Conservation (phyloP, 2,797 vertebrate species). For the Characodon lateralis region DNA sequence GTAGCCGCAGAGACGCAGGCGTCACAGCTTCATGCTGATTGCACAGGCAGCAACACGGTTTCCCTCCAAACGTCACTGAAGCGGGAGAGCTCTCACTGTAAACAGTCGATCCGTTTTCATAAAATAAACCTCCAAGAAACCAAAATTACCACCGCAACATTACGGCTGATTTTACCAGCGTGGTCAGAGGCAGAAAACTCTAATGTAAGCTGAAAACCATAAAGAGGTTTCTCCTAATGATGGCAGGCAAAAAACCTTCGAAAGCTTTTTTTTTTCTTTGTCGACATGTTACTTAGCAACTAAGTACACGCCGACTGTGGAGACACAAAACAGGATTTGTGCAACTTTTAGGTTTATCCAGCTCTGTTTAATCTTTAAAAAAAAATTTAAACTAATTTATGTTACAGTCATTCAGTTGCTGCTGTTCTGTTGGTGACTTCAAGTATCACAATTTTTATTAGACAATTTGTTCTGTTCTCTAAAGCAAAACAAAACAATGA, state of each 20-base stretch:
- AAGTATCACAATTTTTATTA: too few species aligned
- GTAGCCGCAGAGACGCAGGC: constrained; percentile 25
- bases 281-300: constrained; percentile 49
- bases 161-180: constrained; percentile 49
- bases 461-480: too few species aligned
- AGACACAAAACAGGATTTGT: constrained; percentile 26
- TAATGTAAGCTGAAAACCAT: constrained; percentile 62
- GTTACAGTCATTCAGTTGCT: background rate
- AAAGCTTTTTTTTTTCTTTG: constrained; percentile 24
- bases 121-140: constrained; percentile 43
- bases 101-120: constrained; percentile 26
- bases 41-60: constrained; percentile 32
- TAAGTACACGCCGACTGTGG: constrained; percentile 7
- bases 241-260: constrained; percentile 27
- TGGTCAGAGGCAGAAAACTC: constrained; percentile 53
- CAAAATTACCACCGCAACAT: constrained; percentile 64
- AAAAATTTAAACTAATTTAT: background rate
- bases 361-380: background rate
- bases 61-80: constrained; percentile 34
- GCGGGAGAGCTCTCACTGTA: constrained; percentile 32
- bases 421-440: too few species aligned
- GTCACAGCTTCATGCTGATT: constrained; percentile 51
- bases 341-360: constrained; percentile 1
- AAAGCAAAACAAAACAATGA: too few species aligned
- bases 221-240: constrained; percentile 53